phyloP scores from a whole-genome alignment of 2,888 invertebrate genomes.

The Gastrophysa polygoni region DNA sequence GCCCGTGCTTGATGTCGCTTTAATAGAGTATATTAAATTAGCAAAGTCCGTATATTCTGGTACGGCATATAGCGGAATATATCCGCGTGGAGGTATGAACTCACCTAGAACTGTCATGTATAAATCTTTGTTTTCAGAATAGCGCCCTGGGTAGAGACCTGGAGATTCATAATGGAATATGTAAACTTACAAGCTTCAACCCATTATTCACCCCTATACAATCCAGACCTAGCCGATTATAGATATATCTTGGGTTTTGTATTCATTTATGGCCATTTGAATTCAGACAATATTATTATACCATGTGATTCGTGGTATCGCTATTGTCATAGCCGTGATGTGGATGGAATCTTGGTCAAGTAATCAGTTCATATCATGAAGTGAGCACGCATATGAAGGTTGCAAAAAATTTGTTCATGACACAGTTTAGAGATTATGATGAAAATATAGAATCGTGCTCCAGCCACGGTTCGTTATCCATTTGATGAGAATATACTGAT shows the following conservation, averaged over 20 bases:
- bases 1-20: background rate
- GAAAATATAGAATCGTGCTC: too few species aligned
- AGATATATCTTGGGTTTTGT: background rate
- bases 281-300: too few species aligned
- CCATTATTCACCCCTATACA: background rate
- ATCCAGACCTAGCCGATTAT: background rate
- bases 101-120: background rate
- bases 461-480: too few species aligned
- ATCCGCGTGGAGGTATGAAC: background rate
- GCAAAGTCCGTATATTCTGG: background rate
- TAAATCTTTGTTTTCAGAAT: constrained; percentile 9
- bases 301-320: too few species aligned
- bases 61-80: background rate
- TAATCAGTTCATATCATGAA: too few species aligned
- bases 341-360: too few species aligned
- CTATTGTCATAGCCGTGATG: too few species aligned
- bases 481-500: too few species aligned
- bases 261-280: background rate
- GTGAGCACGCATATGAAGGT: too few species aligned
- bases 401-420: too few species aligned
- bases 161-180: background rate
- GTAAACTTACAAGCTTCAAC: background rate
- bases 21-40: constrained; percentile 5
- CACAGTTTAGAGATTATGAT: too few species aligned
- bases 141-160: too few species aligned